Conservation (phyloP, 2,888 invertebrate species). For the Drosophila emarginata region DNA sequence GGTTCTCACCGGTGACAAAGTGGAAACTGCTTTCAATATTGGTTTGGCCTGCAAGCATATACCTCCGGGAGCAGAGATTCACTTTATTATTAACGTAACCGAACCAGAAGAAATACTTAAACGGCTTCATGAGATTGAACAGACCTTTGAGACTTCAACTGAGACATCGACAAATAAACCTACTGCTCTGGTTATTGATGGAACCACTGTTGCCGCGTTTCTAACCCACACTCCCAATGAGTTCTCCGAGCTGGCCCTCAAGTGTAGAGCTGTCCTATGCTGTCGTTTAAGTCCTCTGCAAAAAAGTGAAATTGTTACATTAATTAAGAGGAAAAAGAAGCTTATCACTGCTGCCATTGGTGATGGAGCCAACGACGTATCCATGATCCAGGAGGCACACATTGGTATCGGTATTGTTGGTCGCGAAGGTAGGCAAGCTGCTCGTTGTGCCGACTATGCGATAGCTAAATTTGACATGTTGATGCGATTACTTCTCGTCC, state of each 20-base stretch:
- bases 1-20: constrained; percentile 96
- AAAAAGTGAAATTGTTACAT: constrained; percentile 93
- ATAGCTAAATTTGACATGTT: constrained; percentile 91
- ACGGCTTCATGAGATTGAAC: constrained; percentile 85
- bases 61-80: constrained; percentile 83
- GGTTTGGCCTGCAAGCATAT: constrained; percentile 91
- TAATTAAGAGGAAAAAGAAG: constrained; percentile 85
- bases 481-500: constrained; percentile 88
- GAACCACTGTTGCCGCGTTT: constrained; percentile 87
- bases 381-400: constrained; percentile 98
- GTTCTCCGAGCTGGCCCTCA: constrained; percentile 87
- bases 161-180: constrained; percentile 68
- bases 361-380: constrained; percentile 98
- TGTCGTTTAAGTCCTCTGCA: constrained; percentile 94
- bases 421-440: constrained; percentile 87
- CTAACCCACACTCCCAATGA: constrained; percentile 85
- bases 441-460: constrained; percentile 91
- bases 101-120: constrained; percentile 84
- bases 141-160: constrained; percentile 80
- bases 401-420: constrained; percentile 92
- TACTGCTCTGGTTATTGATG: constrained; percentile 89
- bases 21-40: constrained; percentile 93
- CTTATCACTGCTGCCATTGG: constrained; percentile 96
- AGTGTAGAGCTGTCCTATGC: constrained; percentile 91
- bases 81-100: constrained; percentile 83